These are phyloP conservation scores for Drosophila setifemur DNA, from an alignment of 1,140 invertebrate species.

Conservation along the genomic window DNA sequence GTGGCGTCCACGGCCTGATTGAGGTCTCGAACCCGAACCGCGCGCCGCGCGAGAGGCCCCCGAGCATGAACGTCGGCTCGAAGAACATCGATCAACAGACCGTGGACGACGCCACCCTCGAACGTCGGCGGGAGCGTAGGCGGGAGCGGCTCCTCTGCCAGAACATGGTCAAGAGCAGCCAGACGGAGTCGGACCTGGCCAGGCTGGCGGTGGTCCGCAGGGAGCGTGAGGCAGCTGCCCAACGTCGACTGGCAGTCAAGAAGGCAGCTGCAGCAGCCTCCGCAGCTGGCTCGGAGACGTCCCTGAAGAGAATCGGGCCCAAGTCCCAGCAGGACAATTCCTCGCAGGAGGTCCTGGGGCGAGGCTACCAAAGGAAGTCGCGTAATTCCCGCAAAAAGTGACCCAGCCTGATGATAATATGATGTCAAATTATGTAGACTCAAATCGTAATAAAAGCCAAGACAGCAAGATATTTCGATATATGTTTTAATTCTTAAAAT, in stretches of 20 bases:
- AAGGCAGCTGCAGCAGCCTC: not conserved
- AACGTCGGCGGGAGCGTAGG: not conserved
- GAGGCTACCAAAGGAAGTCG: not conserved
- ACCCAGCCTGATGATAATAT: not conserved
- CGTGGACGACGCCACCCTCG: not conserved
- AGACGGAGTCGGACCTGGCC: conserved; percentile 35
- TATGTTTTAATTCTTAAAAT: too few relatives aligned
- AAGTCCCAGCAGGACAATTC: not conserved
- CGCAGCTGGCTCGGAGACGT: not conserved
- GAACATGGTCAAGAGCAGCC: not conserved
- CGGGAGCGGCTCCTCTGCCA: not conserved
- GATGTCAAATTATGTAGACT: too few relatives aligned
- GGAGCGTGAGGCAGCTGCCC: conserved; percentile 41
- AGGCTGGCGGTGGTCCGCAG: conserved; percentile 39
- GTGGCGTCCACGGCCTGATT: conserved; percentile 22
- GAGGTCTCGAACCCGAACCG: conserved; percentile 56
- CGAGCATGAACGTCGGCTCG: not conserved
- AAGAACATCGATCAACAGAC: not conserved
- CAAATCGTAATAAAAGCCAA: too few relatives aligned
- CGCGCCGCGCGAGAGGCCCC: not conserved
- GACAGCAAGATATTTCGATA: too few relatives aligned
- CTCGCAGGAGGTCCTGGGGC: not conserved
- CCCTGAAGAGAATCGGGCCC: not conserved
- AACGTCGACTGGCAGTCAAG: conserved; percentile 47
- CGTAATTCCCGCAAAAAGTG: not conserved